Conservation (phyloP, 2,113 vertebrate species). For the Lycocorax pyrrhopterus region DNA sequence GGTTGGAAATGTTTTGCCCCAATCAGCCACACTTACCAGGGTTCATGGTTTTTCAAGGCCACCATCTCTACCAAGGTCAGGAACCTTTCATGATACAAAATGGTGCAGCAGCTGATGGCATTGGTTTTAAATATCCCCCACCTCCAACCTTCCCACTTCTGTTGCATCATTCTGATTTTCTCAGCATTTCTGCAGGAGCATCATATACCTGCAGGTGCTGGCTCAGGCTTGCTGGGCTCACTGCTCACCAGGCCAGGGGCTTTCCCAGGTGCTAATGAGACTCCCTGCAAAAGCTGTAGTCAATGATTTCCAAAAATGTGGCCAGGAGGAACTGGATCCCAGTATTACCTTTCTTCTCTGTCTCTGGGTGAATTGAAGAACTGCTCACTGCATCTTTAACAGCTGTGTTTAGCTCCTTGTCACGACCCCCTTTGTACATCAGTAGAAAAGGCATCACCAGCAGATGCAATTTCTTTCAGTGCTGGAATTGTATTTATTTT, state of each 20-base stretch:
- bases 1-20: not conserved
- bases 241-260: not conserved
- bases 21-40: not conserved
- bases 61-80: not conserved
- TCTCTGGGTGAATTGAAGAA: not conserved
- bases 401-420: conserved; percentile 24
- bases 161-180: not conserved
- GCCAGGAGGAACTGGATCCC: not conserved
- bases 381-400: not conserved
- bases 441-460: not conserved
- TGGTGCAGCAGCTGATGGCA: not conserved
- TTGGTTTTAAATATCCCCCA: not conserved
- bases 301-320: not conserved
- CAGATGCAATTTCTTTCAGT: conserved; percentile 33
- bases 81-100: not conserved
- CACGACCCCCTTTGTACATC: not conserved
- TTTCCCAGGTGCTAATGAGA: not conserved
- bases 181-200: not conserved
- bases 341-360: not conserved
- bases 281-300: not conserved
- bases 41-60: not conserved
- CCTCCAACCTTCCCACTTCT: not conserved
- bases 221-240: not conserved
- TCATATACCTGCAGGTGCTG: not conserved
- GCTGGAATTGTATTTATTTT: conserved; percentile 47